Evolutionary conservation across 2,113 vertebrate genomes (phyloP).

Genomic region (Aegithalos caudatus): DNA sequence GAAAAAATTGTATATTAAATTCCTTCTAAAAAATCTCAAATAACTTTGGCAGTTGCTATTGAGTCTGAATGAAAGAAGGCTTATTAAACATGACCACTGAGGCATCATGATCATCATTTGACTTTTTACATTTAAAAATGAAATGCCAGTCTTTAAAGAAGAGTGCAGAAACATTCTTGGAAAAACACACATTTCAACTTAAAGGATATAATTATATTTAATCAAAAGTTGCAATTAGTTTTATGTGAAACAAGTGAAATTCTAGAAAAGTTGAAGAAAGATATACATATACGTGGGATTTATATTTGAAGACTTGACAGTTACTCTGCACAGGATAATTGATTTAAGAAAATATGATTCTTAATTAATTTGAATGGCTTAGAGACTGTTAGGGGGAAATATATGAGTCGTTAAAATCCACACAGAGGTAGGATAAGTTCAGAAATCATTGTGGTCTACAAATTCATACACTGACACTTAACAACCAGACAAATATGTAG

Average conservation of each 20-base stretch:
- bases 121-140: not conserved
- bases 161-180: not conserved
- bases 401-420: not conserved
- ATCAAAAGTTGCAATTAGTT: not conserved
- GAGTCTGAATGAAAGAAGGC: not conserved
- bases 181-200: not conserved
- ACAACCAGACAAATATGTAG: not conserved
- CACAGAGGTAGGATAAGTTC: not conserved
- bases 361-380: not conserved
- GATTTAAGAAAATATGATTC: not conserved
- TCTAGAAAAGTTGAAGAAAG: not conserved
- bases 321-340: not conserved
- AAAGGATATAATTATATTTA: not conserved
- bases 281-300: not conserved
- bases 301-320: not conserved
- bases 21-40: not conserved
- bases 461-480: not conserved
- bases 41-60: not conserved
- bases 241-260: not conserved
- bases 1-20: not conserved
- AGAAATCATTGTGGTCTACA: not conserved
- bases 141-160: not conserved
- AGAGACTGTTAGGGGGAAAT: not conserved
- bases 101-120: not conserved
- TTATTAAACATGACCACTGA: not conserved